These are phyloP conservation scores for Sebastolobus altivelis DNA, from an alignment of 2,797 vertebrate genomes.

Conservation along the genomic window DNA sequence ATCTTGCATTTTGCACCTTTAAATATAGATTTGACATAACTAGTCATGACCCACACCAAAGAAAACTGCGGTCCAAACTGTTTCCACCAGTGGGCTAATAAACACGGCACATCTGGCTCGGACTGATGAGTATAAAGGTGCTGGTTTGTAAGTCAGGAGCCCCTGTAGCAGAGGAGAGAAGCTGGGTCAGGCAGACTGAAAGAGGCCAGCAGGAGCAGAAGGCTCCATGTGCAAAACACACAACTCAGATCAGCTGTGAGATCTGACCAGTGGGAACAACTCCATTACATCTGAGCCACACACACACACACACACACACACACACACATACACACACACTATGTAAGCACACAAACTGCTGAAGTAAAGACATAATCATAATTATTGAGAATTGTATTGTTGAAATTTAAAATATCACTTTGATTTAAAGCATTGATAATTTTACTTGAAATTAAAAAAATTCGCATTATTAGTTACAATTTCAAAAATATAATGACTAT, in stretches of 20 bases:
- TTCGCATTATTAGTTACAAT: background rate
- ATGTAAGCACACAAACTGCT: background rate
- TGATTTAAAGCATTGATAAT: background rate
- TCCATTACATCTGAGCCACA: background rate
- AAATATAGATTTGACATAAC: too few relatives aligned
- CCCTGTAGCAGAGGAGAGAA: background rate
- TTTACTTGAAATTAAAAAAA: background rate
- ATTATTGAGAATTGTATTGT: background rate
- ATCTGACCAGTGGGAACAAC: constrained; percentile 4
- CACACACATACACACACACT: too few relatives aligned
- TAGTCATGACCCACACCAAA: background rate
- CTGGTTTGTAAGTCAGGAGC: background rate
- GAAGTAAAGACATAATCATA: background rate
- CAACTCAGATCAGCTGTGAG: background rate
- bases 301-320: background rate
- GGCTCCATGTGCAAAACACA: constrained; percentile 1
- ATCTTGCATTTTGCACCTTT: too few relatives aligned
- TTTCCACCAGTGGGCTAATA: background rate
- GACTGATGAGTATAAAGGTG: background rate
- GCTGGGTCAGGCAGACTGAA: constrained; percentile 5
- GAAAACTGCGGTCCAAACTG: background rate
- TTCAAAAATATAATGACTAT: background rate
- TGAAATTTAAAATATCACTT: background rate
- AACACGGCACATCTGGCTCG: background rate
- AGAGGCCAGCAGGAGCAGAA: background rate